Evolutionary conservation across 2,113 vertebrate species (phyloP), one percentile per base, ranked within the genome.

Genomic region (Ornithorhynchus anatinus): DNA sequence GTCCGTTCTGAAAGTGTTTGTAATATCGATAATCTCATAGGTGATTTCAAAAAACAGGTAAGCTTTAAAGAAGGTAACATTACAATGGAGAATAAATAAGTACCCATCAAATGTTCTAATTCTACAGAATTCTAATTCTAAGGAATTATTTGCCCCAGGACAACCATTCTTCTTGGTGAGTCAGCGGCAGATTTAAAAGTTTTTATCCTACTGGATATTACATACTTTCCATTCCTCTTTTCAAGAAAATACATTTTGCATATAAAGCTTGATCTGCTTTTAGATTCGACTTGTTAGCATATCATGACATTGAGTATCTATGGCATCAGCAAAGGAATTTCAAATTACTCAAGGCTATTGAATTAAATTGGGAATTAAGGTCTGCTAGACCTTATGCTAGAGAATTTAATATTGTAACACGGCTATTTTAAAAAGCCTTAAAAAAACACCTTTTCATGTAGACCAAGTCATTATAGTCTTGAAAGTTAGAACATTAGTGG

Each of bases 91-190:
- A 93, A 89, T 88, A 84, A 87, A 73, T 88, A 94, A 93, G 93
- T 77, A 73, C 71, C 72, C 71, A 89, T 93, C 89, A 90, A 89
- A 93, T 94, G 92, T 94, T 94, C 90, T 94, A 80, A 94, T 94
- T 89, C 94, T 91, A 62, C 94, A 94, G 93, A n/a, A n/a, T n/a
- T n/a, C n/a, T 94, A 89, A 91, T 93, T 93, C 91, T 92, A 86
- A 93, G 56, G 92, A 91, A 89, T 73, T 92, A 94, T 88, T 90
- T 93, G 88, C 89, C 86, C 91, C 93, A 88, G 94, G 92, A 94
- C 87, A 94, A 86, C 89, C 92, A 80, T 63, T 92, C 91, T 88
- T 84, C 91, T 87, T 92, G 89, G 80, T 83, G 88, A 90, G 92
- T 84, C 89, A 92, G 78, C 90, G 93, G 79, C 92, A 94, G 93